Evolutionary conservation across 2,888 invertebrate genomes (phyloP), one percentile per base, ranked within the genome.

Genomic region (Eupithecia dodoneata): DNA sequence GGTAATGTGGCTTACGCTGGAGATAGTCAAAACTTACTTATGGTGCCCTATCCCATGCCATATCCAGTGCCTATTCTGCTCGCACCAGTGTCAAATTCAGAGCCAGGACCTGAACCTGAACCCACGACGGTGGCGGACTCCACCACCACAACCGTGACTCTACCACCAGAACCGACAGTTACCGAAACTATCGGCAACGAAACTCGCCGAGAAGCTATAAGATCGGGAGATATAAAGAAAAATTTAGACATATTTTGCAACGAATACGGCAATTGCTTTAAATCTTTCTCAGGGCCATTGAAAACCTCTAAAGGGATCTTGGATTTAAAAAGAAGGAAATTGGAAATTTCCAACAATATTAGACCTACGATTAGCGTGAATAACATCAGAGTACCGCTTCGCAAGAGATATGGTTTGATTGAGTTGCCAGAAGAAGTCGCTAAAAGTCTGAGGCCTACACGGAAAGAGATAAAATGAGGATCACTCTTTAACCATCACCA

Each of bases 341-440:
- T 69, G 10, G 69, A 69, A 69, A 44, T 69, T n/a, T 47, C 18
- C 12, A 3, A 30, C 4, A 47, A 47, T 30, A 70, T 70, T 47
- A 70, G 70, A 70, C 70, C 70, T 49, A 70, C 70, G 30, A 30
- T 65, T 13, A 65, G 42, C 42, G 13, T 42, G 5, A 66, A 42
- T 3, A 66, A 66, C 30, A n/a, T 63, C 30, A 63, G 30, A 63
- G 10, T 30, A 30, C 63, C 63, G 13, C 7, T 3, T 5, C 15
- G 66, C 15, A 69, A 10, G 69, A 69, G 42, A n/a, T 69, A 69
- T 69, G 69, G 69, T 15, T 44, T 69, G n/a, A 69, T 69, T 7
- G 69, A 69, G 9, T 45, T 69, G 10, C 69, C 69, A n/a, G n/a
- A 44, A 18, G 45, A 1, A 42, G 66, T 66, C 2, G 66, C 66